Evolutionary conservation across 2,113 vertebrate genomes (phyloP), one percentile per base, ranked within the genome.

Genomic region (Uria aalge): DNA sequence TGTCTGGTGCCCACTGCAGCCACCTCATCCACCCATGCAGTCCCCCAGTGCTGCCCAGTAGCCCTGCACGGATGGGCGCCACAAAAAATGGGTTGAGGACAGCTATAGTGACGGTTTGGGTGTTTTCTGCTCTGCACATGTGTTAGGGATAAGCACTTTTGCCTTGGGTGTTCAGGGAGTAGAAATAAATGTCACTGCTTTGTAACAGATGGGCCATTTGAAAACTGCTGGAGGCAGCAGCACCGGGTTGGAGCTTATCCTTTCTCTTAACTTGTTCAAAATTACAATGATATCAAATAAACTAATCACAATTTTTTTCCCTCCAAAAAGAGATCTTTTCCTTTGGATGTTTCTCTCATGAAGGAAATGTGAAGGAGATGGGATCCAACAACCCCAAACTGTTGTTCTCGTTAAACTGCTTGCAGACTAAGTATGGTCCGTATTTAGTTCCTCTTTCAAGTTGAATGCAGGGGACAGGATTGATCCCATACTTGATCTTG

Each of bases 21-120:
- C 41, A 62, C 47, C 36, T 48, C 32, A 67, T 47, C 27, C 41
- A 15, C 16, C 23, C 0, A 0, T 18, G 23, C 19, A 32, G 32
- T 41, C 17, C 12, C 12, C 15, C 45, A 6, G n/a, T 0, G 2
- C 12, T 36, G 34, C 9, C 3, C 63, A 12, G 32, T 30, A 57
- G 11, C 34, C 14, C 20, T 1, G 0, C 1, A 2, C 21, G 11
- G 36, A 38, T 41, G 41, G 7, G 15, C 11, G 12, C 38, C 20
- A 21, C 6, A 43, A 41, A 41, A 59, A 67, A 13, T 40, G 20
- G 8, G 9, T 68, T 22, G 36, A 32, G 27, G 6, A 40, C 47
- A 68, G 20, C 17, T 56, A 2, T 45, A 40, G 6, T 50, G 14
- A 24, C 43, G 7, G 16, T 5, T 47, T 63, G 34, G 11, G 53